Base-by-base conservation (phyloP, 2,113 vertebrate genomes). In the Erpornis zantholeuca region DNA sequence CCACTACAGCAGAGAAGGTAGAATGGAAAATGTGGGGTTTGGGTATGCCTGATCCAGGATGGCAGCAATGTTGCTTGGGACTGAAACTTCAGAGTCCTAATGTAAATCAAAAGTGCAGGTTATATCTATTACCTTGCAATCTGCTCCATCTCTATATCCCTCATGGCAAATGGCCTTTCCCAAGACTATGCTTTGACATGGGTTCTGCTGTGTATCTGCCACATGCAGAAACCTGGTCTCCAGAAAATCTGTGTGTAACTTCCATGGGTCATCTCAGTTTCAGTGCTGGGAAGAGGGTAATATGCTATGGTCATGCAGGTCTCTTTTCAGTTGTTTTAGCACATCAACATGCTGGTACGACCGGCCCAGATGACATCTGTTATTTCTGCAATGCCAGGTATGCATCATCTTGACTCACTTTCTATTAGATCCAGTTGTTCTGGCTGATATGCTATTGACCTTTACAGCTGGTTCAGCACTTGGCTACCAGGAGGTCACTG, bases 381-480 rank as follows among this genome's bases (percentile, higher is more conserved):
- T 95, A 82, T 69, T 92, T 75, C 88, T 84, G 64, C 81, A 93
- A 92, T 93, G 85, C 69, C 57, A 71, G 20, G 82, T 81, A 53
- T 92, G 82, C 59, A 81, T 83, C 65, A 35, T 88, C 82, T 71
- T 79, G 52, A 64, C 72, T 93, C n/a, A 5, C 64, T 81, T 93
- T 86, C 76, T 94, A 31, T 86, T 71, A 90, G 77, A 90, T 96
- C 96, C 93, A 97, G 96, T 92, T 97, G 96, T 94, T 97, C 76
- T 52, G 71, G 49, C 64, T 94, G 92, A 86, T 92, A 79, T 7
- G 60, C 80, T 79, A 18, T 77, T 93, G 93, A 95, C 88, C 86
- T 94, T 90, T 94, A 64, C 42, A 83, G 54, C 75, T 91, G 47
- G 68, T 94, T 92, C 90, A 93, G 88, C 82, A 68, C 60, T 78